Evolutionary conservation across 1,140 invertebrate genomes (phyloP).

Genomic region (Pteromalus puparum): DNA sequence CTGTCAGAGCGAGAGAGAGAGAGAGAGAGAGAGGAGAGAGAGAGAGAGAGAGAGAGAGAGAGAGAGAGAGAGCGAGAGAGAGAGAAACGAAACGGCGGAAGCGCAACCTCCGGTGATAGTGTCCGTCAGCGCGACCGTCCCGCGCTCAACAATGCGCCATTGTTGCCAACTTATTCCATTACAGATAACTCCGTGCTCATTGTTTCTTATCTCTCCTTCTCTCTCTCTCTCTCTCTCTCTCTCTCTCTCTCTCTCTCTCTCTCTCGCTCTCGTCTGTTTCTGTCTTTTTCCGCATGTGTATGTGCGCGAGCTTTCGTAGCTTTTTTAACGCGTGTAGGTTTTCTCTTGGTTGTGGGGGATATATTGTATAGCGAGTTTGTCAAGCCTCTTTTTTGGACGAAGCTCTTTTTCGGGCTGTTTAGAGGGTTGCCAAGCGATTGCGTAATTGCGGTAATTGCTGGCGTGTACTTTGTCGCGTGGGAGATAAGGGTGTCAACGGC

Average conservation of each 20-base stretch:
- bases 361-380: too few species aligned
- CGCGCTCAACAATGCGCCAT: constrained; percentile 71
- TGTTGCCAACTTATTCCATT: constrained; percentile 77
- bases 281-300: background rate
- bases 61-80: constrained; percentile 31
- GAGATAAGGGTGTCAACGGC: background rate
- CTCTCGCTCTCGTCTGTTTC: constrained; percentile 24
- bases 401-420: background rate
- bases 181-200: constrained; percentile 74
- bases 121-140: constrained; percentile 74
- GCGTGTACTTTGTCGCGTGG: background rate
- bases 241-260: constrained; percentile 21
- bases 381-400: background rate
- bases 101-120: constrained; percentile 74
- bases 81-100: constrained; percentile 66
- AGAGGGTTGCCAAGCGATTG: background rate
- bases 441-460: constrained; percentile 31
- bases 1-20: constrained; percentile 27
- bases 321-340: background rate
- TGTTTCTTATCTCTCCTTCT: constrained; percentile 63
- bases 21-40: background rate
- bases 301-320: background rate
- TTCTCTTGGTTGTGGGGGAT: background rate
- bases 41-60: constrained; percentile 35
- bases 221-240: constrained; percentile 14